Evolutionary conservation across 2,113 vertebrate genomes (phyloP).

Genomic region (Xenopus tropicalis): DNA sequence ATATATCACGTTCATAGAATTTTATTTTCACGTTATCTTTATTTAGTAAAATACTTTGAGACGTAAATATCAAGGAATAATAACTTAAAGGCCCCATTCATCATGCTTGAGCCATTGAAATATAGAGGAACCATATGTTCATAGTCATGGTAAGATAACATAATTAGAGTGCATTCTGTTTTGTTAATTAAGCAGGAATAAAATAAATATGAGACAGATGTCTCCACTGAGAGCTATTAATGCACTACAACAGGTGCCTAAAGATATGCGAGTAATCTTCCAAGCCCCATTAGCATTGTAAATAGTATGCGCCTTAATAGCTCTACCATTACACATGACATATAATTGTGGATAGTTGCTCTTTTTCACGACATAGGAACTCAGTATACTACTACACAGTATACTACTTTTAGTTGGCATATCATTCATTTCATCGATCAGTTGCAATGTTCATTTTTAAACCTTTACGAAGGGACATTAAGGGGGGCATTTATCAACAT

Average conservation of each 20-base stretch:
- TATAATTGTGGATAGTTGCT: neutral
- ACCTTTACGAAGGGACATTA: no score
- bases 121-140: constrained; percentile 26
- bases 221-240: constrained; percentile 23
- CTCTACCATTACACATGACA: neutral
- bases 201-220: constrained; percentile 34
- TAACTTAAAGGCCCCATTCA: neutral
- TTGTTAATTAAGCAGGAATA: constrained; percentile 30
- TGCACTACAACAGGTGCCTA: constrained; percentile 16
- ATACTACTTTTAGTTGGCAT: neutral
- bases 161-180: constrained; percentile 26
- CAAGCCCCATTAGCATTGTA: neutral
- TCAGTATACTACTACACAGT: no score
- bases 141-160: constrained; percentile 12
- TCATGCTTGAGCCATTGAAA: neutral
- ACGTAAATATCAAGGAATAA: neutral
- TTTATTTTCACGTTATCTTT: no score
- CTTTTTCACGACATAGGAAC: no score
- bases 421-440: neutral
- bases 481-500: no score
- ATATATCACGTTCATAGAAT: no score
- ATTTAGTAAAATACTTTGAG: neutral
- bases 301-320: constrained; percentile 16
- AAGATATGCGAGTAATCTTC: constrained; percentile 25
- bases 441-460: no score